phyloP scores from a whole-genome alignment of 2,113 vertebrate genomes.

The Podarcis raffonei region DNA sequence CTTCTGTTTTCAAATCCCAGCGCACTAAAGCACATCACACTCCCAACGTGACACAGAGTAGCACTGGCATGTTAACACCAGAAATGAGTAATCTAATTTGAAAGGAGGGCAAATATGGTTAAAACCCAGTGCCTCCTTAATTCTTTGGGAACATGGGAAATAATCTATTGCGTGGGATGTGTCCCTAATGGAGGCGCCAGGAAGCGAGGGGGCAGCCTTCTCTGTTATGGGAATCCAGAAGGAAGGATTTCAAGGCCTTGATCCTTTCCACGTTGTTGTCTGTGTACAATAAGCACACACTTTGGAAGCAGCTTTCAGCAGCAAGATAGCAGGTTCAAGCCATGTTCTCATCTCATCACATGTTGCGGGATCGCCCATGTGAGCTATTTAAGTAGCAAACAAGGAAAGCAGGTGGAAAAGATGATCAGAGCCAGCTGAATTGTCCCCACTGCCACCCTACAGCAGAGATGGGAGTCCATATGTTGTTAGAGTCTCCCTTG shows the following conservation, averaged over 20 bases:
- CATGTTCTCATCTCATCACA: background rate
- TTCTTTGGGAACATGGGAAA: slow-evolving; percentile 59
- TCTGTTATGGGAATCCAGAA: background rate
- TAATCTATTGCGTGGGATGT: background rate
- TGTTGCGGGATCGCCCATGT: background rate
- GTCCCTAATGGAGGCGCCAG: slow-evolving; percentile 9
- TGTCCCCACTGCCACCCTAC: background rate
- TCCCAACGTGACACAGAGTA: slow-evolving; percentile 45
- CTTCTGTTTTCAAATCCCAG: slow-evolving; percentile 69
- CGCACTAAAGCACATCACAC: slow-evolving; percentile 55
- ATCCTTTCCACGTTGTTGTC: background rate
- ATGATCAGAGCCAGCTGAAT: background rate
- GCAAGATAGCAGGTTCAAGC: background rate
- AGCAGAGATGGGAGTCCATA: too few species aligned
- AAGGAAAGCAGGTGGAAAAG: background rate
- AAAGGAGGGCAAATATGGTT: slow-evolving; percentile 61
- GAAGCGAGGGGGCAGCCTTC: background rate
- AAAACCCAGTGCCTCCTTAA: slow-evolving; percentile 39
- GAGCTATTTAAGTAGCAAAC: background rate
- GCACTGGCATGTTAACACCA: slow-evolving; percentile 56
- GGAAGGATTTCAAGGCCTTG: background rate
- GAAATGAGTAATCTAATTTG: slow-evolving; percentile 62
- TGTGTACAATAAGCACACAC: background rate
- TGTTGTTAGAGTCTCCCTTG: too few species aligned
- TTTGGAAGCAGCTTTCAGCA: background rate